Evolutionary conservation across 2,888 invertebrate species (phyloP).

Genomic region (Apodemia mormo): DNA sequence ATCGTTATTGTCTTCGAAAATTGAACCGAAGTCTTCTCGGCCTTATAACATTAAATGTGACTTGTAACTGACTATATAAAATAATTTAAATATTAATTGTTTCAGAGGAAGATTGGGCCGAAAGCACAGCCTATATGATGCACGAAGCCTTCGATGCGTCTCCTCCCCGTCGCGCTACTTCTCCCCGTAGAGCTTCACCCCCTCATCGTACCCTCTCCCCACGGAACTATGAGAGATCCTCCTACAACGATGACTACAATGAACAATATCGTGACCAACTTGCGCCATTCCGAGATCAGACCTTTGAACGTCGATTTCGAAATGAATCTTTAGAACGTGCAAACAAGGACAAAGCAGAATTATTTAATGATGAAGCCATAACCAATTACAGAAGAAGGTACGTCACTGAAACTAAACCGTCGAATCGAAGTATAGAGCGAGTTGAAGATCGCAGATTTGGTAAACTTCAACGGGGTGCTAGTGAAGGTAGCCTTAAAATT

Average conservation of each 20-base stretch:
- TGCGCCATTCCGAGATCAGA: slow-evolving; percentile 66
- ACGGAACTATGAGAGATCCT: slow-evolving; percentile 49
- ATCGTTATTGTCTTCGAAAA: neutral
- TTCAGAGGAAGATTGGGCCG: slow-evolving; percentile 90
- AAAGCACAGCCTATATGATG: slow-evolving; percentile 84
- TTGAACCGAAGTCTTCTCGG: neutral
- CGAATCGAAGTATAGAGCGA: slow-evolving; percentile 69
- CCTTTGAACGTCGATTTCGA: slow-evolving; percentile 69
- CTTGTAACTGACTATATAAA: neutral
- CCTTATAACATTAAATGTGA: neutral
- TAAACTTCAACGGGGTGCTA: slow-evolving; percentile 65
- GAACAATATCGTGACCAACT: slow-evolving; percentile 61
- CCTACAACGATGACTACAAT: slow-evolving; percentile 48
- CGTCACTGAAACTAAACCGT: slow-evolving; percentile 73
- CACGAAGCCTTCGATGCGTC: slow-evolving; percentile 79
- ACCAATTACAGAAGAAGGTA: slow-evolving; percentile 72
- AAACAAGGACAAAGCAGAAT: slow-evolving; percentile 64
- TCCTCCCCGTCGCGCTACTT: slow-evolving; percentile 54
- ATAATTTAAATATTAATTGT: slow-evolving; percentile 41
- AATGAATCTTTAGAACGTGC: slow-evolving; percentile 68
- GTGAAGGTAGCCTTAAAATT: slow-evolving; percentile 72
- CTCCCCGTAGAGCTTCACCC: slow-evolving; percentile 45
- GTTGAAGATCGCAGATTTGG: slow-evolving; percentile 73
- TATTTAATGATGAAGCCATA: slow-evolving; percentile 59
- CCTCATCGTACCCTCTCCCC: slow-evolving; percentile 54